Base-by-base conservation (phyloP, 2,797 vertebrate genomes). In the Atherinosoma microstoma region DNA sequence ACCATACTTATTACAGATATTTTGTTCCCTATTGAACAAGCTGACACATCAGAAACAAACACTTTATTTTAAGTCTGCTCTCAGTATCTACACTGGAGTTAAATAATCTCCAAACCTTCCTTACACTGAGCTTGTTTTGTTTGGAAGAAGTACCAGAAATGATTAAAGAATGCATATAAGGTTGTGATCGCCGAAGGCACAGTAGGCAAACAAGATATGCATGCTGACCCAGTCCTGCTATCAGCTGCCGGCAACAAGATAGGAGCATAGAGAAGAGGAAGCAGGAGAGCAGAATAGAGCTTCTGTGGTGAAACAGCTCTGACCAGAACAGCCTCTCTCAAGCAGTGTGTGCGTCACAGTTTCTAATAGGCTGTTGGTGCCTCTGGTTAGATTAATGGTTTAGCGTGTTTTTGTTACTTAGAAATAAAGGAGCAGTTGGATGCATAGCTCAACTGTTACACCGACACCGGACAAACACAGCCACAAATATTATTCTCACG, bases 211-310 rank as follows among this genome's bases (percentile, higher is more conserved):
- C 27, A n/a, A 60, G 63, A 70, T 30, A 42, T 30, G 54, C 47
- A 30, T 27, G 18, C 6, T 34, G 51, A 58, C 22, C 40, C 53
- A 24, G 60, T 18, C 29, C 45, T 66, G 45, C 66, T 35, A 20
- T 10, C 2, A 18, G n/a, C 53, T 40, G 32, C 68, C 47, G 51
- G 47, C 12, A 15, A 40, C 64, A 57, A 73, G 13, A 51, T 38
- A 60, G 8, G 13, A 75, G 24, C 32, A 62, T 36, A 49, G 42
- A 77, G 61, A 87, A 75, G 78, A 78, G 82, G 88, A 92, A 92
- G 76, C 45, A 32, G 24, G 51, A 47, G 9, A 1, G 20, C 63
- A 30, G 20, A 68, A 68, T 36, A 59, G 7, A 80, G 57, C 27
- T 32, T 66, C 51, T 76, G 75, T 70, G 82, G 83, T 67, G 53